Percentiles rank a stretch among this genome's conserved stretches.
Conservation (phyloP, 2,113 vertebrate genomes). For the Atrichornis clamosus region DNA sequence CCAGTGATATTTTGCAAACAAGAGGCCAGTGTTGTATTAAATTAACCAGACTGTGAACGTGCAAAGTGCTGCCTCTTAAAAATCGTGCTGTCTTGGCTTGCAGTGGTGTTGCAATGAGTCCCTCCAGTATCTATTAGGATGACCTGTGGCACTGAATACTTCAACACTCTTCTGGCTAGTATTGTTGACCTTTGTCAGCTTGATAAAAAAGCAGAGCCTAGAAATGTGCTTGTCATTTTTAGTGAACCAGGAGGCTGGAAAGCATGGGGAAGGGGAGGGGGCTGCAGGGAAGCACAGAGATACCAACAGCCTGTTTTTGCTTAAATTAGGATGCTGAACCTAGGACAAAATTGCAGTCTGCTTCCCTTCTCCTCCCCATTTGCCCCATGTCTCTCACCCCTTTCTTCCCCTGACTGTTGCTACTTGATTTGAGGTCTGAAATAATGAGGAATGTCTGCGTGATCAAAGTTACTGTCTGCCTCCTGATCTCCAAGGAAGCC, state of each 20-base stretch:
- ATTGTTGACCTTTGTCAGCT: constrained; percentile 88
- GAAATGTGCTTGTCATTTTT: constrained; percentile 59
- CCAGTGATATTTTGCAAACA: constrained; percentile 66
- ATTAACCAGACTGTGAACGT: constrained; percentile 64
- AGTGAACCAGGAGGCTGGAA: constrained; percentile 44
- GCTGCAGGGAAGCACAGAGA: constrained; percentile 12
- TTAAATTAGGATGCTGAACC: constrained; percentile 55
- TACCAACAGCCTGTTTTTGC: constrained; percentile 31
- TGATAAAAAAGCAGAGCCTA: constrained; percentile 74
- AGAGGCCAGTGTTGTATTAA: constrained; percentile 67
- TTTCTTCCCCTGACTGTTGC: constrained; percentile 45
- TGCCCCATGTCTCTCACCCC: constrained; percentile 34
- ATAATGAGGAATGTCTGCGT: constrained; percentile 58
- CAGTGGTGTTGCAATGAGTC: constrained; percentile 67
- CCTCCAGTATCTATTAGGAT: constrained; percentile 74
- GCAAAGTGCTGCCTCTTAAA: constrained; percentile 68
- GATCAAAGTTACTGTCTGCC: constrained; percentile 59
- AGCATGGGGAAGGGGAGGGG: constrained; percentile 5
- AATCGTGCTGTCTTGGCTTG: constrained; percentile 50
- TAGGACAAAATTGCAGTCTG: constrained; percentile 33
- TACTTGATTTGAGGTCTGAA: constrained; percentile 64
- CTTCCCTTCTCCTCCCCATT: constrained; percentile 31
- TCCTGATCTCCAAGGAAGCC: constrained; percentile 43
- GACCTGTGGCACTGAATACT: constrained; percentile 77
- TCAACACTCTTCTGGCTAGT: constrained; percentile 76